Base-by-base conservation (phyloP, 2,113 vertebrate species). In the Lota lota region DNA sequence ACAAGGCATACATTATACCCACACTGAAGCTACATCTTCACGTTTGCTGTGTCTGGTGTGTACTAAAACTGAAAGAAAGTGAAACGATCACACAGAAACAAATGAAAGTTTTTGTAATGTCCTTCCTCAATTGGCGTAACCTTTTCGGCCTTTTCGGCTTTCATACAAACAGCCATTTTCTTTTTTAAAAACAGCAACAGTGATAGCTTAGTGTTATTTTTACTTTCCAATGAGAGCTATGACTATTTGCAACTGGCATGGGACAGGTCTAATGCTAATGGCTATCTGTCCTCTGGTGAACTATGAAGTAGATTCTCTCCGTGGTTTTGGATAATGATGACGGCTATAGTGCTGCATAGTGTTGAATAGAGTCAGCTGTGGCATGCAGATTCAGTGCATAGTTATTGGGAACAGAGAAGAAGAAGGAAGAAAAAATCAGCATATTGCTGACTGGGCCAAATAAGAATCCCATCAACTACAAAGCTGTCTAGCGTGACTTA, bases 401-500 rank as follows among this genome's bases (percentile, higher is more conserved):
- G 64, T 75, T 81, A 73, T 70, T 10, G 64, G 51, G 73, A 77
- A 73, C 21, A 14, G 56, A 24, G 20, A 4, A 20, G 57, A 2
- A 2, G 20, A 40, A 62, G 68, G 62, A 61, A 69, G 71, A 66
- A 47, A 47, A 47, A 47, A 84, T 83, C 76, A 87, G 75, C 70
- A 84, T 80, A 82, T 63, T 77, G 86, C 86, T 87, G 88, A 86
- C 66, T 66, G 33, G 22, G 87, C 80, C 68, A 17, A 86, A 87
- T 47, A 81, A 53, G 61, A 87, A 77, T 66, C 70, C 73, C 75
- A 82, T 85, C 64, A 77, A 82, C 83, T 79, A 81, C 79, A 67
- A 73, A 81, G 77, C 79, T 83, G 67, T 84, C 78, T 64, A 57
- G 67, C 73, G 60, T 69, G 69, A 67, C 57, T 69, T 75, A 70